Percentiles rank a stretch among this genome's conserved stretches.
Conservation (phyloP, 2,113 vertebrate species). For the Crotalus viridis region DNA sequence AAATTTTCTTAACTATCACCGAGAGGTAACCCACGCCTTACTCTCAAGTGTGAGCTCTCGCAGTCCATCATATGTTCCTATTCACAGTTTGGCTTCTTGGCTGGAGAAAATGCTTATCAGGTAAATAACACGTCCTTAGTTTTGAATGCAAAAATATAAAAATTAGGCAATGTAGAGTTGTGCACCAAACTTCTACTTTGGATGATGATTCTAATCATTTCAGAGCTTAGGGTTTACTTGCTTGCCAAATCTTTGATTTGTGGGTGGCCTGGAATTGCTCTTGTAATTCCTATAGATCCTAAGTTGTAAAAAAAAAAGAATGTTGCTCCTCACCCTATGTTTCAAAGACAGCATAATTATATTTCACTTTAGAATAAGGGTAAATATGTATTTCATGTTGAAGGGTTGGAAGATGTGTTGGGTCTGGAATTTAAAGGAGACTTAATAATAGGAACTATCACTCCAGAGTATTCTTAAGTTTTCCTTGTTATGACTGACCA, state of each 20-base stretch:
- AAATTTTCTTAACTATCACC: background rate
- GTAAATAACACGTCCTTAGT: background rate
- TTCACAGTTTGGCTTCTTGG: background rate
- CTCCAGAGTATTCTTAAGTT: slow-evolving; percentile 10
- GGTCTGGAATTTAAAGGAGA: background rate
- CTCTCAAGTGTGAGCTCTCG: background rate
- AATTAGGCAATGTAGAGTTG: background rate
- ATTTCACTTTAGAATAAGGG: background rate
- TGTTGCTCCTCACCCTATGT: background rate
- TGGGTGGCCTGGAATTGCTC: background rate
- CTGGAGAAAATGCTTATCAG: background rate
- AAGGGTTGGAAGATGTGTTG: background rate
- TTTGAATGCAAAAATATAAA: background rate
- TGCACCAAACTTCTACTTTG: background rate
- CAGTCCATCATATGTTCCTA: background rate
- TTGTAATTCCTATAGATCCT: background rate
- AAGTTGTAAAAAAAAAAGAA: background rate
- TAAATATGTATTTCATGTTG: background rate
- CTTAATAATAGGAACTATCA: slow-evolving; percentile 16
- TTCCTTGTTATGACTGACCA: slow-evolving; percentile 59
- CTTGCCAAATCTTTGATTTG: background rate
- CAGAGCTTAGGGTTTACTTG: background rate
- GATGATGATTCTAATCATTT: background rate
- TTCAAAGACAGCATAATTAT: background rate
- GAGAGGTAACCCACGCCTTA: background rate